Base-by-base conservation (phyloP, 2,797 vertebrate species). In the Tiaroga cobitis region DNA sequence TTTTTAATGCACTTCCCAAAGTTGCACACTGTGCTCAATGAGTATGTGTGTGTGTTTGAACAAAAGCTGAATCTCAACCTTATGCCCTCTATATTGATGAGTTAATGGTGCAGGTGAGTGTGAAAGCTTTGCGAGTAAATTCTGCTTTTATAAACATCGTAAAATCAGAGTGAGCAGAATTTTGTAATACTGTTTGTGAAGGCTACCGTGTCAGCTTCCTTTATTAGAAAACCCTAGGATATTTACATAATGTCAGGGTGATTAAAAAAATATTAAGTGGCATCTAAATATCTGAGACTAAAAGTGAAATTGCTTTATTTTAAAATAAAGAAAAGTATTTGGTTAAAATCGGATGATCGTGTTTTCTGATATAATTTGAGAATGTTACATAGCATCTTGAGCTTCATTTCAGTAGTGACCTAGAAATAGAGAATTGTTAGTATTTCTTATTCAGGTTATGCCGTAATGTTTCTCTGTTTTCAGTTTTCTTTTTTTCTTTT, bases 1-100 rank as follows among this genome's bases (percentile, higher is more conserved):
- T 90, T 86, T 89, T 84, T 90, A 90, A 89, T 90, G 83, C 54
- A 59, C 83, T 81, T 86, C 80, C 85, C 81, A 87, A 85, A 88
- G 87, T 46, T 61, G 83, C 81, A 87, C 80, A 61, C 76, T n/a
- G 37, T 54, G 34, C 51, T 76, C 61, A 76, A 69, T 84, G 41
- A 16, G 37, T 46, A 78, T 73, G 90, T 61, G 84, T 85, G 51
- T 90, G 86, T 76, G 68, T 82, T 59, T 85, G 80, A 51, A 54
- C 67, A 65, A 80, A 74, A 70, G 59, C 63, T 80, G 49, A 16
- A 69, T 75, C 73, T 80, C 61, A 69, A 51, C 63, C 49, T 26
- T 41, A 29, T 59, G 43, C 59, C 77, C 29, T 56, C 59, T 87
- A 70, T 34, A 59, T 65, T 72, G 75, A 78, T 63, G 51, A 49